Percentiles rank a stretch among this genome's conserved stretches.
Evolutionary conservation across 2,888 invertebrate species (phyloP).

Genomic region (Colostygia pectinataria): DNA sequence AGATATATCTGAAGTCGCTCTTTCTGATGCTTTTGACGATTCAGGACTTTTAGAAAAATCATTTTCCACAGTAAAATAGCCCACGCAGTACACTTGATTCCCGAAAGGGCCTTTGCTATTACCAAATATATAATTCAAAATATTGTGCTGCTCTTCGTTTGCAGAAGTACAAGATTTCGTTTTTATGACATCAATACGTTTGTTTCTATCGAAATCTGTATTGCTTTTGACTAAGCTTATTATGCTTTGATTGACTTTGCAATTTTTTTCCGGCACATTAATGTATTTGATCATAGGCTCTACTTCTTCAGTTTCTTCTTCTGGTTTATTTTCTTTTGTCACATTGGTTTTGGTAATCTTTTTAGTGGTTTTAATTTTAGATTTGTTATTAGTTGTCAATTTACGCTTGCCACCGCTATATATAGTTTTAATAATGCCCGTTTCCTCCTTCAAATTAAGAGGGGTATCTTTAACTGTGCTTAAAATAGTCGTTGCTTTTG

Average conservation of each 20-base stretch:
- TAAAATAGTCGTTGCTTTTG: slow-evolving; percentile 25
- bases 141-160: slow-evolving; percentile 41
- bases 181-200: slow-evolving; percentile 37
- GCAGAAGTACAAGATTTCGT: slow-evolving; percentile 53
- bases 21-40: slow-evolving; percentile 28
- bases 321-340: neutral
- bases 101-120: slow-evolving; percentile 42
- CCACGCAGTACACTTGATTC: slow-evolving; percentile 60
- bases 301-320: neutral
- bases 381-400: slow-evolving; percentile 12
- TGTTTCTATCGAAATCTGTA: slow-evolving; percentile 35
- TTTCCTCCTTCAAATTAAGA: slow-evolving; percentile 25
- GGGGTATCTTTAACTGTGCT: slow-evolving; percentile 26
- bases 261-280: neutral
- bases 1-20: slow-evolving; percentile 35
- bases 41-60: slow-evolving; percentile 34
- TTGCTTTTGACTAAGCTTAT: slow-evolving; percentile 47
- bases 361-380: slow-evolving; percentile 23
- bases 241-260: slow-evolving; percentile 20
- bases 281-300: neutral
- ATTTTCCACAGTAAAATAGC: slow-evolving; percentile 64
- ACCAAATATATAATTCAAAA: slow-evolving; percentile 61
- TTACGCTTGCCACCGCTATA: slow-evolving; percentile 40
- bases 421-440: slow-evolving; percentile 49
- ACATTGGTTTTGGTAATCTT: neutral